A percentile compares a stretch with the other conserved stretches of the same genome.
Conservation (phyloP, 2,888 invertebrate species). For the Synanthedon myopaeformis region DNA sequence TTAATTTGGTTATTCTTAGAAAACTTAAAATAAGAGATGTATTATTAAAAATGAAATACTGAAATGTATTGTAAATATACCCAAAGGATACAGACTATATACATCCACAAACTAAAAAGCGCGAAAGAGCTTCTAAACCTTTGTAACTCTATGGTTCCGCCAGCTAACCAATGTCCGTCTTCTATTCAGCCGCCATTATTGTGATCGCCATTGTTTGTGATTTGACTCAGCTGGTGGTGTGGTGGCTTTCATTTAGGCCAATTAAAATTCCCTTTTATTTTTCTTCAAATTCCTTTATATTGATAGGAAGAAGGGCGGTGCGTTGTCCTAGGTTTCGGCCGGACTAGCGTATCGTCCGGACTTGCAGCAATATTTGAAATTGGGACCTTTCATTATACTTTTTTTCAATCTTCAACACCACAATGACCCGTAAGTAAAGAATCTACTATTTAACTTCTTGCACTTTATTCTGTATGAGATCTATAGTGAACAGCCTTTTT, state of each 20-base stretch:
- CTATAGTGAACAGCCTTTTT: background rate
- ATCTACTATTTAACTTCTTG: background rate
- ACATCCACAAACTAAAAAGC: no score
- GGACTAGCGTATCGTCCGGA: slow-evolving; percentile 68
- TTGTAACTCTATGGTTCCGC: no score
- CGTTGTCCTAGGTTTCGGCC: slow-evolving; percentile 69
- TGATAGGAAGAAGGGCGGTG: slow-evolving; percentile 58
- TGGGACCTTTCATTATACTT: background rate
- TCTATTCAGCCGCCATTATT: background rate
- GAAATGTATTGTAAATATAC: no score
- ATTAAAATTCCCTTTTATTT: slow-evolving; percentile 41
- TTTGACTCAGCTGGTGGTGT: slow-evolving; percentile 22
- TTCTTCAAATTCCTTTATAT: slow-evolving; percentile 44
- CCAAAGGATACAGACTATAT: no score
- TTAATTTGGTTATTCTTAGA: no score
- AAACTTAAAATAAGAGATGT: no score
- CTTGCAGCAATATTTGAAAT: slow-evolving; percentile 14
- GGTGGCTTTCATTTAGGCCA: slow-evolving; percentile 23
- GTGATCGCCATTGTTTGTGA: slow-evolving; percentile 3
- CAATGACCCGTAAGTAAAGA: slow-evolving; percentile 61
- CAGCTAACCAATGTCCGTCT: no score
- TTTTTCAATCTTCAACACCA: slow-evolving; percentile 11
- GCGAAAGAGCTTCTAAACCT: no score
- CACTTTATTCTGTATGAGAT: background rate
- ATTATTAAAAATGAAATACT: no score